These are phyloP conservation scores for Amia ocellicauda DNA, from an alignment of 2,113 vertebrate species.

Conservation along the genomic window DNA sequence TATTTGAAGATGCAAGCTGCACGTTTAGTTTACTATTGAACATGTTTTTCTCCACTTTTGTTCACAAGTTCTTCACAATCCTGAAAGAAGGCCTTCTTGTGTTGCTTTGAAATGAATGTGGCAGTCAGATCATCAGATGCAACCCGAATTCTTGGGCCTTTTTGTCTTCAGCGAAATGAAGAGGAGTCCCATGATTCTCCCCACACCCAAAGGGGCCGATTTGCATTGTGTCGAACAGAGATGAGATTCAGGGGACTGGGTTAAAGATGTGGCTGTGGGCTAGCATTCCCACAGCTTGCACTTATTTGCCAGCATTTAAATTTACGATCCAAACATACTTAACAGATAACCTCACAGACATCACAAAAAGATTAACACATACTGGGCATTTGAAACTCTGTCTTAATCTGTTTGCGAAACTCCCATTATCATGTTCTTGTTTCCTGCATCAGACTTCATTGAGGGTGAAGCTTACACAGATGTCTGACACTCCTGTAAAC, in stretches of 20 bases:
- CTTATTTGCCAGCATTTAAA: constrained; percentile 13
- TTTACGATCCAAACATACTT: constrained; percentile 23
- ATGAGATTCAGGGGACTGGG: neutral
- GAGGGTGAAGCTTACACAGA: neutral
- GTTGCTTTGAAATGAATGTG: no score
- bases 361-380: constrained; percentile 16
- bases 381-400: constrained; percentile 3
- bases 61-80: no score
- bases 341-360: constrained; percentile 3
- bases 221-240: constrained; percentile 4
- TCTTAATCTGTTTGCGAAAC: neutral
- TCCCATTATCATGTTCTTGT: neutral
- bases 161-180: no score
- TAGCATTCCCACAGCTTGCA: constrained; percentile 3
- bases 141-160: no score
- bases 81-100: no score
- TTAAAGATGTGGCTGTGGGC: constrained; percentile 7
- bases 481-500: constrained; percentile 1
- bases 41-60: no score
- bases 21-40: no score
- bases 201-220: neutral
- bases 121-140: no score
- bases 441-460: neutral
- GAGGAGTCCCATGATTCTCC: no score
- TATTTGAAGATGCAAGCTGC: no score